A percentile compares a stretch with the other conserved stretches of the same genome.
Conservation (phyloP, 1,140 invertebrate species). For the Metopolophium dirhodum region DNA sequence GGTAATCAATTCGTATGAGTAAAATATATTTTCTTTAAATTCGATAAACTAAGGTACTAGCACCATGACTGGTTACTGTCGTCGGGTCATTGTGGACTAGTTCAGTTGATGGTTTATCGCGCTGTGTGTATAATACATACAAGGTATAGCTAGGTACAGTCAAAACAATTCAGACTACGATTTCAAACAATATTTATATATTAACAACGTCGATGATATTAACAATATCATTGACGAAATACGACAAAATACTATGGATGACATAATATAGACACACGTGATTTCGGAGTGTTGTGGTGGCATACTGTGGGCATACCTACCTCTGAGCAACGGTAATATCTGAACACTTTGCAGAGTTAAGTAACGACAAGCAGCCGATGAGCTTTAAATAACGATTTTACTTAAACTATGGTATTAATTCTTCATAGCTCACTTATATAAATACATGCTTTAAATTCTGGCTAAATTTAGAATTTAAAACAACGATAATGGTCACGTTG, state of each 20-base stretch:
- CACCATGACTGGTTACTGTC: background rate
- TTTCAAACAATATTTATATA: background rate
- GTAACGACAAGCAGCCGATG: background rate
- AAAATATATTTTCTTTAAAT: slow-evolving; percentile 3
- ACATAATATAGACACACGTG: background rate
- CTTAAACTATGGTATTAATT: background rate
- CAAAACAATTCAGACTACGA: background rate
- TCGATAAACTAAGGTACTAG: background rate
- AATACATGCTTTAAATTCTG: background rate
- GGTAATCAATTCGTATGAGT: background rate
- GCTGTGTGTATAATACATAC: background rate
- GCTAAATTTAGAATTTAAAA: background rate
- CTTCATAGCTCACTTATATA: background rate
- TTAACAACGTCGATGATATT: too few species aligned
- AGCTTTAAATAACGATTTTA: background rate
- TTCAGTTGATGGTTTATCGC: background rate
- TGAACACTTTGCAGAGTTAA: background rate
- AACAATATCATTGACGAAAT: background rate
- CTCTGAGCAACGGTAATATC: background rate
- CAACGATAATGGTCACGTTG: background rate
- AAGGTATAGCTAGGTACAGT: background rate
- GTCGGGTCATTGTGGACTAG: background rate
- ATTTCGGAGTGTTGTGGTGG: background rate
- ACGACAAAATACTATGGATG: background rate
- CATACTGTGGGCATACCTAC: too few species aligned